Percentiles rank a stretch among this genome's conserved stretches.
These are phyloP conservation scores for Corticium candelabrum DNA, from an alignment of 37 sponge, comb jelly and placozoan genomes.

Conservation along the genomic window DNA sequence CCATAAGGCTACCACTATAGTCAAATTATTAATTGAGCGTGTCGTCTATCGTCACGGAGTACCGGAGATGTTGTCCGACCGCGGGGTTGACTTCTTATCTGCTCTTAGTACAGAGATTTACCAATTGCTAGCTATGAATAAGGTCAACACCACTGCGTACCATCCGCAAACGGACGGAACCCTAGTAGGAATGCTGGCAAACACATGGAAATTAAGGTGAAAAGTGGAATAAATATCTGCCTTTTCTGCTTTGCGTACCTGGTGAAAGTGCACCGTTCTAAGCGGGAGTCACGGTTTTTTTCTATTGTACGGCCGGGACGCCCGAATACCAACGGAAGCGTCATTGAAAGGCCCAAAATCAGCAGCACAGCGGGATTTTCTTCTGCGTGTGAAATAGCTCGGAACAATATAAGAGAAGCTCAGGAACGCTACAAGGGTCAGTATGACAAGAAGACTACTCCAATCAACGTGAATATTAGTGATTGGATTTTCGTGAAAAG, in stretches of 20 bases:
- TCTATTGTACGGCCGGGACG: not conserved
- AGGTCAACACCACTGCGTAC: conserved; percentile 48
- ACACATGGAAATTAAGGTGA: conserved; percentile 3
- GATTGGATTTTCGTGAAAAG: not conserved
- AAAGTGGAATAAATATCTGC: conserved; percentile 34
- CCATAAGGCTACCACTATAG: conserved; percentile 41
- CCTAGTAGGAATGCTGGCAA: conserved; percentile 24
- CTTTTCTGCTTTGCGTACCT: conserved; percentile 44
- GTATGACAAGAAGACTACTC: not conserved
- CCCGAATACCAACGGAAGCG: not conserved
- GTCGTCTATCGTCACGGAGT: conserved; percentile 27
- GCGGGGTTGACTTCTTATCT: conserved; percentile 34
- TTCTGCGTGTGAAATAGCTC: no score
- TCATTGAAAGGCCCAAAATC: not conserved
- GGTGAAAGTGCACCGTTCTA: conserved; percentile 24
- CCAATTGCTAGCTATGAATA: conserved; percentile 17
- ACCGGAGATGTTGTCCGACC: conserved; percentile 25
- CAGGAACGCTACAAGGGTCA: not conserved
- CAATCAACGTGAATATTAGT: not conserved
- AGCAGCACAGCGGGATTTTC: not conserved
- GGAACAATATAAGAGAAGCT: not conserved
- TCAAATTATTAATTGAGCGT: conserved; percentile 29
- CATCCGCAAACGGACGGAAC: conserved; percentile 47
- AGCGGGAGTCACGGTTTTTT: conserved; percentile 38
- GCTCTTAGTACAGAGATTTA: conserved; percentile 16